These are phyloP conservation scores for Argopecten irradians DNA, from an alignment of 1,140 invertebrate genomes.

Conservation along the genomic window DNA sequence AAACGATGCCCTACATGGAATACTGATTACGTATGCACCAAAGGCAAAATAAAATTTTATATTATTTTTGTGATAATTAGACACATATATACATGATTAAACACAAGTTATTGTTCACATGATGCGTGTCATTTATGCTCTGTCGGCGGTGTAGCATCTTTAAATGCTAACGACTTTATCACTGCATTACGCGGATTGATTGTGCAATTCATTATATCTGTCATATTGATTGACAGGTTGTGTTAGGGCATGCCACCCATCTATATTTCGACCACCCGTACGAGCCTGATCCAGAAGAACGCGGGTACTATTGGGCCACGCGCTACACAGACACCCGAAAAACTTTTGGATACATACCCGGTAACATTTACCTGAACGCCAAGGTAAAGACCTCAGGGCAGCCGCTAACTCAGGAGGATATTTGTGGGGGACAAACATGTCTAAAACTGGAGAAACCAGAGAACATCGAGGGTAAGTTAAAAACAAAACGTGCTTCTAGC, in stretches of 20 bases:
- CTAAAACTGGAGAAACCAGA: constrained; percentile 53
- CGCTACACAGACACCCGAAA: constrained; percentile 64
- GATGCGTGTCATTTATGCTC: no score
- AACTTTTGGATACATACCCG: constrained; percentile 64
- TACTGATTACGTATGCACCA: no score
- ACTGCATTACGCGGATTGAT: background rate
- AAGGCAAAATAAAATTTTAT: no score
- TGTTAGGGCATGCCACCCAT: constrained; percentile 70
- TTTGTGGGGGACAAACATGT: constrained; percentile 56
- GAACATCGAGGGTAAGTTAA: constrained; percentile 67
- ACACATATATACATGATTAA: no score
- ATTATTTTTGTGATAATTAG: no score
- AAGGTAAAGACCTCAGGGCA: constrained; percentile 45
- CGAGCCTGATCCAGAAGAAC: constrained; percentile 73
- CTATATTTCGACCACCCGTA: constrained; percentile 75
- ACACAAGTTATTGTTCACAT: no score
- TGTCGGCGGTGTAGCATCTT: no score
- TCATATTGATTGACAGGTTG: no score
- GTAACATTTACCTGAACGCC: constrained; percentile 64
- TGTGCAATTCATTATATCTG: constrained; percentile 27
- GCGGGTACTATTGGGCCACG: constrained; percentile 70
- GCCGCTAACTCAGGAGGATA: constrained; percentile 40
- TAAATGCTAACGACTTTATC: no score
- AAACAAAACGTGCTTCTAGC: no score
- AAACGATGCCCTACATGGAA: no score